phyloP scores from a whole-genome alignment of 2,888 invertebrate species.

The Sarcophaga rosellei region DNA sequence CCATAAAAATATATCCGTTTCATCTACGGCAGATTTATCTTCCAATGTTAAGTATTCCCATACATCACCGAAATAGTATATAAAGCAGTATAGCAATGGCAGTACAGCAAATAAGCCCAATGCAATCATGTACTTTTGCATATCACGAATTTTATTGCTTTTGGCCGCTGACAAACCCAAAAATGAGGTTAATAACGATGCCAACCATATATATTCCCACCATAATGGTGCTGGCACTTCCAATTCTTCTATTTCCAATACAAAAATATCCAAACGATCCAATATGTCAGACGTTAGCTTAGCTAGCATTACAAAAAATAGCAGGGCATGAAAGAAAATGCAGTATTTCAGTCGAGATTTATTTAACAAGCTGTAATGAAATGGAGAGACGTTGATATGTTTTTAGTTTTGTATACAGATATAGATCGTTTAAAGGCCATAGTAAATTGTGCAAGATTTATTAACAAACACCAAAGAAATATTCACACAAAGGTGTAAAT shows the following conservation, averaged over 20 bases:
- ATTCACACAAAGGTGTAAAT: too few species aligned
- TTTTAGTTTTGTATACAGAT: too few species aligned
- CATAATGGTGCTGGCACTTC: conserved; percentile 90
- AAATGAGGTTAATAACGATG: conserved; percentile 91
- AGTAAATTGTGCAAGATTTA: too few species aligned
- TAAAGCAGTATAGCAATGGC: conserved; percentile 90
- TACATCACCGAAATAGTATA: conserved; percentile 92
- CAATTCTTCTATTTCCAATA: conserved; percentile 95
- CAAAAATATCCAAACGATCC: conserved; percentile 95
- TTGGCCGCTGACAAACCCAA: conserved; percentile 93
- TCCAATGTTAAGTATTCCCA: conserved; percentile 88
- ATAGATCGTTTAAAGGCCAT: too few species aligned
- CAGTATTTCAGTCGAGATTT: conserved; percentile 97
- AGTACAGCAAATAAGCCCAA: conserved; percentile 89
- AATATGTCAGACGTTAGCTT: conserved; percentile 95
- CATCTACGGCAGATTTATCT: conserved; percentile 83
- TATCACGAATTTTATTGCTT: conserved; percentile 89
- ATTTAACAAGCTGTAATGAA: conserved; percentile 90
- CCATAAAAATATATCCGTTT: conserved; percentile 89
- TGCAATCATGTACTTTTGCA: conserved; percentile 92
- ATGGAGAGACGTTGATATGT: too few species aligned
- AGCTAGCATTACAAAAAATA: conserved; percentile 94
- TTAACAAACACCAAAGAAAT: too few species aligned
- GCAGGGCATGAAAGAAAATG: conserved; percentile 94
- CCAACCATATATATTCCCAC: conserved; percentile 97